Base-by-base conservation (phyloP, 2,797 vertebrate genomes). In the Sphenodon punctatus region DNA sequence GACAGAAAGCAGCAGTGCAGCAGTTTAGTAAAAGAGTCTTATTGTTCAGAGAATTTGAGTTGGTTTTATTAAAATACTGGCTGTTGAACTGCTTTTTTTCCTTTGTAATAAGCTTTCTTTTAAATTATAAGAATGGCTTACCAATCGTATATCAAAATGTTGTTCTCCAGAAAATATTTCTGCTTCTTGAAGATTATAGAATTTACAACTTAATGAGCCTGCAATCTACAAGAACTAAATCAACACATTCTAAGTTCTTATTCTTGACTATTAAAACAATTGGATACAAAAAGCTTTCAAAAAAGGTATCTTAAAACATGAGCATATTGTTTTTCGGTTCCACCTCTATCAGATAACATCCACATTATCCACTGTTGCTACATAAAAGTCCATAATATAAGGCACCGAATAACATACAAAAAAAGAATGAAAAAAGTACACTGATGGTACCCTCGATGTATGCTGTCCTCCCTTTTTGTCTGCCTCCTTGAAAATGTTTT, bases 11-110 rank as follows among this genome's bases (percentile, higher is more conserved):
- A 70, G 70, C 20, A 55, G 8, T 32, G 27, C 56, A 27, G 34
- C 48, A 42, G 5, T 78, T 43, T 3, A 34, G 6, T 25, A 87
- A 51, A 60, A 53, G 10, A 87, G 39, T 39, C 64, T 65, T 63
- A 30, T 75, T 89, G 49, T 84, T 88, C 65, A 71, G 41, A 87
- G 82, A 63, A 8, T 46, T 7, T 34, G 53, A 69, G 2, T 20
- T 39, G 43, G 15, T 67, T 84, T 51, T 72, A 55, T 60, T 78
- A 51, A 46, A 51, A 74, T 49, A 6, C 41, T 58, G 6, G 4
- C 46, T 19, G 61, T 86, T 71, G 66, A 46, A 30, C 17, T 73
- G 39, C 8, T 77, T 80, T 87, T n/a, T 86, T 14, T 38, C 12
- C 48, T 22, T 78, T 38, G 17, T 23, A 30, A 43, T n/a, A 63